Base-by-base conservation (phyloP, 2,888 invertebrate species). In the Agrenia bidenticulata region DNA sequence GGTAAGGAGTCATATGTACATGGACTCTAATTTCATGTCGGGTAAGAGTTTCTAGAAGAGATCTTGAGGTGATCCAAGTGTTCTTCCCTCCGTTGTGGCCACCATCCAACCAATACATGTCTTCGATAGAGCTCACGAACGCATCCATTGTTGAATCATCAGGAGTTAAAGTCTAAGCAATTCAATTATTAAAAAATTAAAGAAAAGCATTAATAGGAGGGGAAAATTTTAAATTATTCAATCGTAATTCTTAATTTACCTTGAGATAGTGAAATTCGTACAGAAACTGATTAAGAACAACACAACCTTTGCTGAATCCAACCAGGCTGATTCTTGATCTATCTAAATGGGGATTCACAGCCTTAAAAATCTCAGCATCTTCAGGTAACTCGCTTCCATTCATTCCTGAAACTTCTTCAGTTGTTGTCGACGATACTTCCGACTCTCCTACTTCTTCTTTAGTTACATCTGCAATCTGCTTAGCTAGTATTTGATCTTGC, bases 271-370 rank as follows among this genome's bases (percentile, higher is more conserved):
- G 87, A 80, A 93, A 87, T 82, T 94, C 94, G 79, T 90, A 88
- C 59, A 94, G 84, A 74, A 94, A 83, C 83, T 95, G 94, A 83
- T 94, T 95, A 77, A 94, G 85, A 67, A 94, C 94, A 65, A 93
- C 90, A 81, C 92, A 93, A 65, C 94, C 94, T 83, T 95, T 94
- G 81, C 94, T 94, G 81, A 94, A 94, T 1, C 91, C 94, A 66
- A 92, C 84, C 72, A 92, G 79, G 53, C 84, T 84, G 66, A 89
- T 81, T 69, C 83, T 81, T 2, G 83, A 81, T 78, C 84, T 84
- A 77, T 87, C 85, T 77, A 88, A 79, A 27, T 71, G 74, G 11
- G 69, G 63, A 61, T 67, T 68, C 7, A 26, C 13, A 2, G 27
- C 23, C n/a, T 58, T 57, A 21, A 58, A 27, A 45, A 27, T n/a